Base-by-base conservation (phyloP, 2,888 invertebrate genomes). In the Caenorhabditis sinica region DNA sequence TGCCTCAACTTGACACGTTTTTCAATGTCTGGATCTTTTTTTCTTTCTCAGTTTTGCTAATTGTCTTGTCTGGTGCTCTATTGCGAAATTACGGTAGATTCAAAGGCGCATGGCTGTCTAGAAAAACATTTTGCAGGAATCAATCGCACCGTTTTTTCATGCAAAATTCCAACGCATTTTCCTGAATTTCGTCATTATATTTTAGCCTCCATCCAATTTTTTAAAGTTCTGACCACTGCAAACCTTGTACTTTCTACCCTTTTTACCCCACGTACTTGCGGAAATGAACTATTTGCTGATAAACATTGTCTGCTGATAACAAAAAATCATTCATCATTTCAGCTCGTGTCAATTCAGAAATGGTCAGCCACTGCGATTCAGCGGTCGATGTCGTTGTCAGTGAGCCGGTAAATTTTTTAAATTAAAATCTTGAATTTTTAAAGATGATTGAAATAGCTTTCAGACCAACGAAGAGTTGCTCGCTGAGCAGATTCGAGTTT, bases 401-500 rank as follows among this genome's bases (percentile, higher is more conserved):
- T 13, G 65, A 79, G 43, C 79, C 71, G 65, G 79, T 79, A 30
- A 63, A 63, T 15, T 61, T 25, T 33, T n/a, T 20, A 49, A 49
- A n/a, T n/a, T n/a, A 5, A 49, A 20, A 3, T 8, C 17, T 30
- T 51, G 30, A 2, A 9, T 53, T 8, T 6, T n/a, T 15, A 33
- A 17, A 33, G n/a, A 20, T 20, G 20, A 36, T 25, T 17, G 25
- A 6, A n/a, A 63, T 40, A 23, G 23, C 20, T 66, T 79, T 6
- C 53, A 79, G 79, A 71, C 63, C n/a, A 72, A 60, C 30, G 75
- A 79, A 6, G 68, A 73, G 53, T 49, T 79, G 23, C 73, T 83
- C 9, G 73, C 49, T 1, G 79, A 83, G 58, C 69, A 65, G 45
- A 28, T 84, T 17, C 53, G 60, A 43, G 76, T 80, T 9, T 84